Evolutionary conservation across 1,140 invertebrate genomes (phyloP).

Genomic region (Mamestra configurata): DNA sequence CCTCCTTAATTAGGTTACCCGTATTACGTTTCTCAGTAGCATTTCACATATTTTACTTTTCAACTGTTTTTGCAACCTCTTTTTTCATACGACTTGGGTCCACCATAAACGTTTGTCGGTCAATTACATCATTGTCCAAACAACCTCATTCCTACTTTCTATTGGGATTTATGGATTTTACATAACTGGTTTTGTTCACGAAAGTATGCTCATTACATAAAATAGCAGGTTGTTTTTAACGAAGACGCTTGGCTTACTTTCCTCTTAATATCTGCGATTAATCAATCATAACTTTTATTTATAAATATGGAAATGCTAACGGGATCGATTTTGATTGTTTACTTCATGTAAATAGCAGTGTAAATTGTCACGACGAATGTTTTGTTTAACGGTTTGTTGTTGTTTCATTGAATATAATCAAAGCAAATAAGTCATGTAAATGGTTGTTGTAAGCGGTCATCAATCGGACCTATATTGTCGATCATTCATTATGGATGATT

Average conservation of each 20-base stretch:
- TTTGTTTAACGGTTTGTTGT: background rate
- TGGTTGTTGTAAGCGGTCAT: constrained; percentile 34
- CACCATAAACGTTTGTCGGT: constrained; percentile 53
- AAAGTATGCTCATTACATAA: constrained; percentile 47
- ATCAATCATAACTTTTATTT: background rate
- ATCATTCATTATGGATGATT: constrained; percentile 61
- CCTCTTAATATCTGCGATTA: constrained; percentile 17
- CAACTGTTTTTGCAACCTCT: constrained; percentile 73
- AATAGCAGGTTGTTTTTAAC: constrained; percentile 35
- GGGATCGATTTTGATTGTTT: constrained; percentile 1
- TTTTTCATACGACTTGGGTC: constrained; percentile 53
- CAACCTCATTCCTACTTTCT: constrained; percentile 58
- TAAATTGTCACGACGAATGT: background rate
- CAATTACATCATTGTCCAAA: constrained; percentile 60
- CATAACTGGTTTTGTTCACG: constrained; percentile 48
- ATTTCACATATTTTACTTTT: constrained; percentile 58
- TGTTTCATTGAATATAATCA: constrained; percentile 28
- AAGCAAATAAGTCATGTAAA: constrained; percentile 60
- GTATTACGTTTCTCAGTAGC: constrained; percentile 64
- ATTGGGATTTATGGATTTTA: constrained; percentile 54
- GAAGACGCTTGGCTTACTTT: constrained; percentile 28
- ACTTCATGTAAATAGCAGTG: background rate
- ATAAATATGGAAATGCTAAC: background rate
- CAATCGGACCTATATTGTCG: constrained; percentile 52
- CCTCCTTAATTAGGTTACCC: constrained; percentile 68